Evolutionary conservation across 2,888 invertebrate species (phyloP).

Genomic region (Hesperia comma): DNA sequence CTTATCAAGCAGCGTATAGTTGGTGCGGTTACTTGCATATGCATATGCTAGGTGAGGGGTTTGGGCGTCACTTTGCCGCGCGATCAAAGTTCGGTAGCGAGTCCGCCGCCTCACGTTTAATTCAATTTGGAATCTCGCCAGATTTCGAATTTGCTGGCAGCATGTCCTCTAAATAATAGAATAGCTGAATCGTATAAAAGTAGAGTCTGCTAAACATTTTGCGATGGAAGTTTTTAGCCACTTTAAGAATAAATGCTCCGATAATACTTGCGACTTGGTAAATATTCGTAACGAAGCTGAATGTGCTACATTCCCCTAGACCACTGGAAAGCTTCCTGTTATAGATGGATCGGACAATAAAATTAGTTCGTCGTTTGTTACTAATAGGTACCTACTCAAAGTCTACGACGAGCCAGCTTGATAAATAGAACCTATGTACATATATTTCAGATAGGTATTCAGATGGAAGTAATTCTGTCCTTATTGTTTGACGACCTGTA

Average conservation of each 20-base stretch:
- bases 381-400: no score
- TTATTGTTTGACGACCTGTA: no score
- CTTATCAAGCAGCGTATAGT: constrained; percentile 30
- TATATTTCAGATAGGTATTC: no score
- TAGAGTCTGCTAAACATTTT: constrained; percentile 32
- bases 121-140: constrained; percentile 79
- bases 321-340: neutral
- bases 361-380: no score
- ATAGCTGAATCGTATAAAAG: constrained; percentile 53
- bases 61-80: constrained; percentile 59
- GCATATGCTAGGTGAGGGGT: constrained; percentile 42
- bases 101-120: constrained; percentile 70
- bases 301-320: neutral
- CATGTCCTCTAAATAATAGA: constrained; percentile 76
- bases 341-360: no score
- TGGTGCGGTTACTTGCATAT: constrained; percentile 31
- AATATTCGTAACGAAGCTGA: neutral
- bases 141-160: constrained; percentile 74
- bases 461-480: no score
- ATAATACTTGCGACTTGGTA: constrained; percentile 1
- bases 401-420: no score
- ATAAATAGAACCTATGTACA: no score
- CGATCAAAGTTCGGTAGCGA: constrained; percentile 67
- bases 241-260: constrained; percentile 17
- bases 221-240: constrained; percentile 26